Percentiles rank a stretch among this genome's conserved stretches.
Conservation (phyloP, 35 echinoderm and acorn worm genomes). For the Lytechinus pictus region DNA sequence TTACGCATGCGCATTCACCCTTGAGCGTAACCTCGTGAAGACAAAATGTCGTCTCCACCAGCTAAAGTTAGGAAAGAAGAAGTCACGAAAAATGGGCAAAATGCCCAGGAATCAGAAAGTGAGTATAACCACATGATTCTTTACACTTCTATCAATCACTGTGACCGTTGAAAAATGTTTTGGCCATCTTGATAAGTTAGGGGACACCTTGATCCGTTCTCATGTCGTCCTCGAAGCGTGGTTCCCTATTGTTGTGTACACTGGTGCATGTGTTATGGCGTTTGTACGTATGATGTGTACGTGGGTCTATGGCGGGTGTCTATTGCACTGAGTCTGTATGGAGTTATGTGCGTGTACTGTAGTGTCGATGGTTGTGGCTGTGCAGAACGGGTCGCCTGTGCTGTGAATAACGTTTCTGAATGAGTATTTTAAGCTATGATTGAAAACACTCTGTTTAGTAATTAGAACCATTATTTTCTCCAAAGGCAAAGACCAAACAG, state of each 20-base stretch:
- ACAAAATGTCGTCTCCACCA: slow-evolving; percentile 97
- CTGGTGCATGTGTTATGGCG: neutral
- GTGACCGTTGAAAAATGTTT: neutral
- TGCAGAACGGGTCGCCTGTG: too few relatives aligned
- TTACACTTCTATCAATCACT: neutral
- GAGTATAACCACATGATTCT: slow-evolving; percentile 34
- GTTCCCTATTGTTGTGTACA: slow-evolving; percentile 9
- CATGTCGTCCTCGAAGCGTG: neutral
- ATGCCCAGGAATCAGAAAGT: slow-evolving; percentile 83
- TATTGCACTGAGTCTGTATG: neutral
- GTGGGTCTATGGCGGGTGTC: neutral
- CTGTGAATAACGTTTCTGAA: too few relatives aligned
- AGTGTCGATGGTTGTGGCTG: neutral
- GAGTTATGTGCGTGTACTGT: neutral
- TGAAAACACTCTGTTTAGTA: too few relatives aligned
- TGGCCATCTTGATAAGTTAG: neutral
- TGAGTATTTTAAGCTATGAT: too few relatives aligned
- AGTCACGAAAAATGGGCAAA: slow-evolving; percentile 94
- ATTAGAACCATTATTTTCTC: too few relatives aligned
- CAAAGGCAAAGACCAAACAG: too few relatives aligned
- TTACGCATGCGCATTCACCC: slow-evolving; percentile 43
- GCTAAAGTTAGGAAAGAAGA: slow-evolving; percentile 99
- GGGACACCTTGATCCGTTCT: slow-evolving; percentile 8
- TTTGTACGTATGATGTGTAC: neutral
- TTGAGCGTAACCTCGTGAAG: slow-evolving; percentile 58